Base-by-base conservation (phyloP, 1,140 invertebrate genomes). In the Brachionus angularis region DNA sequence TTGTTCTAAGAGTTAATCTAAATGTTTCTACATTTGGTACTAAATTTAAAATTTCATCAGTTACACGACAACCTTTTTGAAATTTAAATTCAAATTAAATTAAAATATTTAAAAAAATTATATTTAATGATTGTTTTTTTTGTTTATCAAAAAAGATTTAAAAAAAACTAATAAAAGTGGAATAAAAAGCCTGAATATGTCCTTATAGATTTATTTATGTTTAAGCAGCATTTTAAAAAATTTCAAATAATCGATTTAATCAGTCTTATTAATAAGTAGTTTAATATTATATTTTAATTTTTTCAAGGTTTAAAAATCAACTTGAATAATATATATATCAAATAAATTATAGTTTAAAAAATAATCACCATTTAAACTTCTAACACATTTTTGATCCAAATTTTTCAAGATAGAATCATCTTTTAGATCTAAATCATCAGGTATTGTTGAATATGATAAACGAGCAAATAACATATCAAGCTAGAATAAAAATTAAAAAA, bases 381-480 rank as follows among this genome's bases (percentile, higher is more conserved):
- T 83, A 0, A 98, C 93, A 84, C 93, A 96, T 78, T 96, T 95
- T 78, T 88, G 89, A 83, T 98, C 93, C 33, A 99, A 82, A 84
- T 98, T 96, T 82, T 94, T 95, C 3, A 99, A 81, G 7, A 98
- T 80, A 76, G 87, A 87, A 78, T 97, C 92, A 80, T 97, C 93
- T 74, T 86, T 85, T 5, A 98, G 84, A 83, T 97, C 91, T 84
- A 90, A 80, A 75, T 86, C 83, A 71, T 83, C 87, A 31, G 91
- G 88, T 79, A 98, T 93, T 82, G 93, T 90, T 78, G 95, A 95
- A 0, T 95, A 82, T 18, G 92, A 89, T 39, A 99, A 82, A 72
- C 91, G 85, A 0, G 95, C 93, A 84, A 99, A 98, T 52, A 98
- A 80, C 87, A 98, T 90, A 86, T 99, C 96, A 73, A 96, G 92